These are phyloP conservation scores for Heterotilapia buettikoferi DNA, from an alignment of 2,113 vertebrate species.

Conservation along the genomic window DNA sequence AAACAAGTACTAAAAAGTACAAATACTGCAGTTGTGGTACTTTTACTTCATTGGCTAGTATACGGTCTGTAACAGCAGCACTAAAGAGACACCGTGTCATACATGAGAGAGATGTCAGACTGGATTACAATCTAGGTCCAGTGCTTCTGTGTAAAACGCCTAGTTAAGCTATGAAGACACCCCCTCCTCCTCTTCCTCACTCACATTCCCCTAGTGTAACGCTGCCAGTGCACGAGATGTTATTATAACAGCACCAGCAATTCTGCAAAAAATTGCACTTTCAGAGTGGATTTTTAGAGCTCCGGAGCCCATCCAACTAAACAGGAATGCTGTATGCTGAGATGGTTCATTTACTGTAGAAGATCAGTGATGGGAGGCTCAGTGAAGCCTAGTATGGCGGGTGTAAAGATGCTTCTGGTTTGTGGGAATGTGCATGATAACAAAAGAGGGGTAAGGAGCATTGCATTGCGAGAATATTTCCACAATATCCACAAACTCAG, in stretches of 20 bases:
- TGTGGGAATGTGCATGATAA: constrained; percentile 37
- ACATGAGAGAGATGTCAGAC: constrained; percentile 50
- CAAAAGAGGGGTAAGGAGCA: constrained; percentile 9
- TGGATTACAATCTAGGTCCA: constrained; percentile 35
- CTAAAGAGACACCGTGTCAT: constrained; percentile 40
- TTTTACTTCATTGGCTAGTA: constrained; percentile 4
- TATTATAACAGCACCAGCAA: not conserved
- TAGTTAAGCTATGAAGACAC: constrained; percentile 41
- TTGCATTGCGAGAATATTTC: not conserved
- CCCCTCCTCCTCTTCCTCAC: not conserved
- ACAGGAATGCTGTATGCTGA: not conserved
- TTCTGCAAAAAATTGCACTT: not conserved
- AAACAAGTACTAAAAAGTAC: not conserved
- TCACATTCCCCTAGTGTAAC: not conserved
- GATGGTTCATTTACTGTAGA: not conserved
- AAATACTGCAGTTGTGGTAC: not conserved
- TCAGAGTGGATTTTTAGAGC: not conserved
- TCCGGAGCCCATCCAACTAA: not conserved
- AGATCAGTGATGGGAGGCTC: constrained; percentile 5
- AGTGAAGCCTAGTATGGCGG: constrained; percentile 54
- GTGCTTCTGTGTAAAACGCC: constrained; percentile 45
- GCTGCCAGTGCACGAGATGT: not conserved
- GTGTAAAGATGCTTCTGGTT: constrained; percentile 44
- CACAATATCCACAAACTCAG: not conserved
- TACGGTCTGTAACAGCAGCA: not conserved